Conservation (phyloP, 2,797 vertebrate genomes). For the Syngnathus acus region DNA sequence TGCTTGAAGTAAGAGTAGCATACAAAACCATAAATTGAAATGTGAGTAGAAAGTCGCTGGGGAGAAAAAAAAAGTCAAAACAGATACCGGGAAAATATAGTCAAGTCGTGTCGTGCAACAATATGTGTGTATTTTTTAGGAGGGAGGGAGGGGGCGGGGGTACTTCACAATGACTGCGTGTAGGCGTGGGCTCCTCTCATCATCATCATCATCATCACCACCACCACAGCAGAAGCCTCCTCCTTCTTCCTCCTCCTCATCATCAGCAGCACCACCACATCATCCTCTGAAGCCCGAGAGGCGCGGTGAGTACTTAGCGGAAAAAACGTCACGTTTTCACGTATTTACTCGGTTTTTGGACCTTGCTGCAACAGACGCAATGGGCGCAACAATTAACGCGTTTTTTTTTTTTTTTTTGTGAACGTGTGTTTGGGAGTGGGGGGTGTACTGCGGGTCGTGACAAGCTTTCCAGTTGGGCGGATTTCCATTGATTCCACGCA, state of each 20-base stretch:
- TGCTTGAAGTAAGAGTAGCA: no score
- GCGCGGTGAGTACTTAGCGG: slow-evolving; percentile 37
- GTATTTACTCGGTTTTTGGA: background rate
- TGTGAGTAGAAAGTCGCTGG: no score
- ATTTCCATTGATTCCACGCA: background rate
- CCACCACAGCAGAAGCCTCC: slow-evolving; percentile 46
- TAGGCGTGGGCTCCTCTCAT: slow-evolving; percentile 60
- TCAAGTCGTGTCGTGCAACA: background rate
- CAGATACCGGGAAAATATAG: background rate
- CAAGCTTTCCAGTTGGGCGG: slow-evolving; percentile 1
- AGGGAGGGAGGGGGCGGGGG: slow-evolving; percentile 38
- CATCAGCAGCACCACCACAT: slow-evolving; percentile 33
- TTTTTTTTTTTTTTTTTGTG: slow-evolving; percentile 15
- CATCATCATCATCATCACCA: slow-evolving; percentile 32
- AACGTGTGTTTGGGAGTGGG: slow-evolving; percentile 10
- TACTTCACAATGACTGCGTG: slow-evolving; percentile 28
- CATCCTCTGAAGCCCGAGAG: slow-evolving; percentile 35
- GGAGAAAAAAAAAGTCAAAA: no score
- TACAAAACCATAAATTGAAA: no score
- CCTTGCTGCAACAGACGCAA: slow-evolving; percentile 38
- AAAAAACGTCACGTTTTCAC: background rate
- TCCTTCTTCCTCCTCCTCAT: slow-evolving; percentile 40
- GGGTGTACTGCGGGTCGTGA: slow-evolving; percentile 42
- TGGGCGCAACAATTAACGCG: slow-evolving; percentile 35
- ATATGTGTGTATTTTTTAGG: slow-evolving; percentile 11